Evolutionary conservation across 2,797 vertebrate species (phyloP).

Genomic region (Sylvilagus floridanus): DNA sequence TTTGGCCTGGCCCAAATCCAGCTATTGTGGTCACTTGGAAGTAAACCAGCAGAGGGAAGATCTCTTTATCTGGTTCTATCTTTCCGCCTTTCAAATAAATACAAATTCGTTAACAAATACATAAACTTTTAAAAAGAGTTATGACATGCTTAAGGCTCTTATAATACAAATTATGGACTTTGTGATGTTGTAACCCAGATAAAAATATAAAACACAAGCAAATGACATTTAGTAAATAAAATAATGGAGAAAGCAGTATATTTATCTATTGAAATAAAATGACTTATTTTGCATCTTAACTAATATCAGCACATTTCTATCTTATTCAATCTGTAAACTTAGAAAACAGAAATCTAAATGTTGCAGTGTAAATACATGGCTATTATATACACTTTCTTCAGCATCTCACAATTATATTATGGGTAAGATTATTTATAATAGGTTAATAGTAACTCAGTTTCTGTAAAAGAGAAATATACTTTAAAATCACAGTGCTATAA

Average conservation of each 20-base stretch:
- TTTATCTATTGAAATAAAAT: conserved; percentile 55
- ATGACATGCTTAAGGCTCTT: background rate
- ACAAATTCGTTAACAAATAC: background rate
- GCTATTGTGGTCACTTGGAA: no score
- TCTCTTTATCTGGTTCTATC: no score
- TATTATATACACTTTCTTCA: background rate
- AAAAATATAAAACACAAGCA: conserved; percentile 42
- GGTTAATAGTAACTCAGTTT: conserved; percentile 2
- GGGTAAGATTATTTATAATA: background rate
- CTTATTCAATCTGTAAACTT: conserved; percentile 39
- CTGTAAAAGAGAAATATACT: conserved; percentile 6
- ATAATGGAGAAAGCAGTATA: background rate
- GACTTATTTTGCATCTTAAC: background rate
- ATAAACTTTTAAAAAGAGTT: background rate
- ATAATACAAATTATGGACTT: background rate
- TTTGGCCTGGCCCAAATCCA: no score
- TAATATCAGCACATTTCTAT: conserved; percentile 17
- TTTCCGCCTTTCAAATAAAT: no score
- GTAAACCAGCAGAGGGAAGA: no score
- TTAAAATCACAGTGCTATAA: conserved; percentile 33
- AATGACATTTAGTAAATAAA: background rate
- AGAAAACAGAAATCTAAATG: conserved; percentile 8
- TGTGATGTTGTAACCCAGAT: background rate
- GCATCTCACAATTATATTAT: background rate
- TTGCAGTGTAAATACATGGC: background rate